Evolutionary conservation across 2,797 vertebrate species (phyloP).

Genomic region (Takifugu ocellatus): DNA sequence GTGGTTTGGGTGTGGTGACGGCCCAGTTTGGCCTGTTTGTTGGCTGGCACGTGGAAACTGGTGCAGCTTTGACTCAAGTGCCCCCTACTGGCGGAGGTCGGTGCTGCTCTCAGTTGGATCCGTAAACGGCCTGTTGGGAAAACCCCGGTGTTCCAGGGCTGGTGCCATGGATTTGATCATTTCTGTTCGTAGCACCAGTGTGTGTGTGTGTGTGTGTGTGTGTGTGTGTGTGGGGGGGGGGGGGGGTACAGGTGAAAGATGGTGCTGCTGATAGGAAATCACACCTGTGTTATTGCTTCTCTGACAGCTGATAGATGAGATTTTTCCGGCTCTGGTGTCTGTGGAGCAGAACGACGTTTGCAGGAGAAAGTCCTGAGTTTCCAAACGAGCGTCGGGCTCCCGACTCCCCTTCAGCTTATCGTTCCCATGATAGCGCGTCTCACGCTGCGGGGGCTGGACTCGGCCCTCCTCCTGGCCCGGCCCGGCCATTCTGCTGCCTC

Average conservation of each 20-base stretch:
- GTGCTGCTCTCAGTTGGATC: not conserved
- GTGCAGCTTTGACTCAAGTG: slow-evolving; percentile 56
- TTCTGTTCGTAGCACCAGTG: too few relatives aligned
- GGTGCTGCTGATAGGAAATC: not conserved
- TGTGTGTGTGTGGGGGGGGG: too few relatives aligned
- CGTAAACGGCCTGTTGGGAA: not conserved
- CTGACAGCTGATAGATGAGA: not conserved
- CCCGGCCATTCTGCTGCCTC: slow-evolving; percentile 78
- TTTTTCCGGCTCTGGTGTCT: too few relatives aligned
- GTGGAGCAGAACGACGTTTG: slow-evolving; percentile 17
- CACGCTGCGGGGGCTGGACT: slow-evolving; percentile 65
- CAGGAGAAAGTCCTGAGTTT: not conserved
- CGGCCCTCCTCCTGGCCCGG: slow-evolving; percentile 72
- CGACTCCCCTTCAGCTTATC: slow-evolving; percentile 77
- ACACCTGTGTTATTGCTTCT: not conserved
- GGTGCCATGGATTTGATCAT: too few relatives aligned
- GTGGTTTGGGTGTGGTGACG: slow-evolving; percentile 58
- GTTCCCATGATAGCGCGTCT: slow-evolving; percentile 83
- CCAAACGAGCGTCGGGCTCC: slow-evolving; percentile 2
- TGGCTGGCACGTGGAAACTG: slow-evolving; percentile 8
- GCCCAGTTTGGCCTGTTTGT: slow-evolving; percentile 6
- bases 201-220: too few relatives aligned
- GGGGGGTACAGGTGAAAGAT: not conserved
- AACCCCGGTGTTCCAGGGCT: too few relatives aligned
- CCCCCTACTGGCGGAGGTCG: slow-evolving; percentile 70